Evolutionary conservation across 2,888 invertebrate genomes (phyloP).

Genomic region (Argyresthia goedartella): DNA sequence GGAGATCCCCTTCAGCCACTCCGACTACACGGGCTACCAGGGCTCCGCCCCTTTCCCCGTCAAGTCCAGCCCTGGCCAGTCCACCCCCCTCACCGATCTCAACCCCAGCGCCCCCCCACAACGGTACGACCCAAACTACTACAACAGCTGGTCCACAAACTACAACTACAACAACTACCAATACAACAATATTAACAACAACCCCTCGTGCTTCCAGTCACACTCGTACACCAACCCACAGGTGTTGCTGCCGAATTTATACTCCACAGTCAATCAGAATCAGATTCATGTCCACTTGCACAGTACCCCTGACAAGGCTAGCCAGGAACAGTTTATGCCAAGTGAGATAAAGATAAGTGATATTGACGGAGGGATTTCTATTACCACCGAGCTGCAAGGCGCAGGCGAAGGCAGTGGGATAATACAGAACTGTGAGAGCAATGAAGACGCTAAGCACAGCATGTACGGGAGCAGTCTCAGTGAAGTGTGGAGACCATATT

Average conservation of each 20-base stretch:
- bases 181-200: conserved; percentile 74
- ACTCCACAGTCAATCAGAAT: conserved; percentile 89
- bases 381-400: conserved; percentile 59
- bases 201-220: conserved; percentile 58
- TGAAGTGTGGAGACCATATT: conserved; percentile 84
- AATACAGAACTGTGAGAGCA: conserved; percentile 62
- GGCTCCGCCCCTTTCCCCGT: conserved; percentile 38
- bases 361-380: conserved; percentile 66
- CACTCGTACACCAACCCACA: conserved; percentile 74
- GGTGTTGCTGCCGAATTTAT: conserved; percentile 84
- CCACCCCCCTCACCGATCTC: conserved; percentile 56
- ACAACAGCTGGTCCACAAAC: conserved; percentile 68
- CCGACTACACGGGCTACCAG: conserved; percentile 55
- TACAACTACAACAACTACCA: conserved; percentile 79
- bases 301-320: conserved; percentile 72
- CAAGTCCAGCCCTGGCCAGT: conserved; percentile 47
- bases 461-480: conserved; percentile 50
- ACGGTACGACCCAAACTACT: conserved; percentile 63
- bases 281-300: conserved; percentile 88
- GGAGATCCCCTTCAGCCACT: conserved; percentile 63
- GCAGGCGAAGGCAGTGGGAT: conserved; percentile 57
- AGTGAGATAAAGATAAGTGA: conserved; percentile 74
- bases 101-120: conserved; percentile 39
- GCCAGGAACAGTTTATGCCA: conserved; percentile 75
- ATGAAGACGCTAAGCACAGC: conserved; percentile 65